Evolutionary conservation across 2,797 vertebrate genomes (phyloP), one percentile per base, ranked within the genome.

Genomic region (Lycodopsis pacificus): DNA sequence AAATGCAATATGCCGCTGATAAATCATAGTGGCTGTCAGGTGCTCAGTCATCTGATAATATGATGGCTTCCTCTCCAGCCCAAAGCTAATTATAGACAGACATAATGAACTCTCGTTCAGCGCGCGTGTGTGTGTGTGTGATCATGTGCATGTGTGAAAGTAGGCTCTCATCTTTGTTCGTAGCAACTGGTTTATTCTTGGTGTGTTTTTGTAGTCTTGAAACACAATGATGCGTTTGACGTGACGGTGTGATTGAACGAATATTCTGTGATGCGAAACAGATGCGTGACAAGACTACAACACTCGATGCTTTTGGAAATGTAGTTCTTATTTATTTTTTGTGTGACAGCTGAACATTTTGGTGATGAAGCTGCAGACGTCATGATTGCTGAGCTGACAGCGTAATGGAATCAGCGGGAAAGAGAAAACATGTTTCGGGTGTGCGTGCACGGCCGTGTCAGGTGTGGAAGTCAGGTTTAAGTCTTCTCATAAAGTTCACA

Each of bases 1-100:
- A 88, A 90, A 89, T 88, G 86, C 87, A 88, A 91, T 91, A 93
- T 89, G 86, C 89, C 87, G 84, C 73, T 80, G 88, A 92, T 92
- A 83, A 90, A 92, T 91, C 89, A 90, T 9, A 49, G 77, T 76
- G 82, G 90, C 81, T 88, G 90, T 93, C 90, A 89, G 88, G 82
- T 91, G 81, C 85, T 92, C 89, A 84, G 84, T 93, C 91, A 89
- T 89, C 75, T 86, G 81, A 83, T 89, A 80, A 88, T 77, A 38
- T 77, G 87, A 90, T 54, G 12, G 77, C 86, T 87, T 91, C 85
- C 86, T 89, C 75, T 81, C 68, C 73, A 70, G 71, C 64, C 79
- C 40, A 34, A 53, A 54, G 80, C 83, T 93, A 90, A 91, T 93
- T 90, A 91, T 91, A 89, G 88, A 71, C 59, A 7, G 40, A 72